phyloP scores from a whole-genome alignment of 2,797 vertebrate species.

The Jordanella pulchra region DNA sequence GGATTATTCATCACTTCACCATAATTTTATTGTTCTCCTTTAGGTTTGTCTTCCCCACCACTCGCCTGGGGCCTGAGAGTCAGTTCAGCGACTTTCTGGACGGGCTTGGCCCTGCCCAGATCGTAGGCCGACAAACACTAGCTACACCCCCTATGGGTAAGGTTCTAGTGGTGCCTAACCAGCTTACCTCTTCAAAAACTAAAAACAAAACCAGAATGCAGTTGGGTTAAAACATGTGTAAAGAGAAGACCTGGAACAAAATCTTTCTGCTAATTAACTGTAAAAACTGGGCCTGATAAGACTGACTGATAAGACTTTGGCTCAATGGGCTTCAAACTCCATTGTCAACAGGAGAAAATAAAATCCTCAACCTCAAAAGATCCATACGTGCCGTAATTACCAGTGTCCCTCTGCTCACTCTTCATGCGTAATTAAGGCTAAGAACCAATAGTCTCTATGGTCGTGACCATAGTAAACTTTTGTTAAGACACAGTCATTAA shows the following conservation, averaged over 20 bases:
- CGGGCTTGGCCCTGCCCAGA: conserved; percentile 94
- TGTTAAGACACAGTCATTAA: no score
- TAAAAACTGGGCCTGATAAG: no score
- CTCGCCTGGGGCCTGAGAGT: conserved; percentile 91
- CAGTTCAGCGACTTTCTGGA: conserved; percentile 98
- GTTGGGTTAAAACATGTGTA: not conserved
- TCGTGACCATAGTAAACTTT: no score
- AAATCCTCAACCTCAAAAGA: no score
- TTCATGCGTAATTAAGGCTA: no score
- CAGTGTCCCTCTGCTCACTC: no score
- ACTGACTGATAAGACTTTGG: no score
- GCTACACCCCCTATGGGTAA: conserved; percentile 97
- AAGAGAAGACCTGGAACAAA: not conserved
- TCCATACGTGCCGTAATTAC: no score
- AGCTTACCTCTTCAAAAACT: not conserved
- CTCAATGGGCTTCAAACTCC: no score
- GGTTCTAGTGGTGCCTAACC: conserved; percentile 37
- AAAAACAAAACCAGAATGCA: not conserved
- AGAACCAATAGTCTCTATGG: no score
- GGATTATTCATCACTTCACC: not conserved
- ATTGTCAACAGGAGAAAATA: no score
- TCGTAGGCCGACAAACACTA: conserved; percentile 94
- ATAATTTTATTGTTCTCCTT: conserved; percentile 2
- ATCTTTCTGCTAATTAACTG: no score
- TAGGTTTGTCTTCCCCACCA: conserved; percentile 91